These are phyloP conservation scores for Mesitornis unicolor DNA, from an alignment of 2,113 vertebrate species.

Conservation along the genomic window DNA sequence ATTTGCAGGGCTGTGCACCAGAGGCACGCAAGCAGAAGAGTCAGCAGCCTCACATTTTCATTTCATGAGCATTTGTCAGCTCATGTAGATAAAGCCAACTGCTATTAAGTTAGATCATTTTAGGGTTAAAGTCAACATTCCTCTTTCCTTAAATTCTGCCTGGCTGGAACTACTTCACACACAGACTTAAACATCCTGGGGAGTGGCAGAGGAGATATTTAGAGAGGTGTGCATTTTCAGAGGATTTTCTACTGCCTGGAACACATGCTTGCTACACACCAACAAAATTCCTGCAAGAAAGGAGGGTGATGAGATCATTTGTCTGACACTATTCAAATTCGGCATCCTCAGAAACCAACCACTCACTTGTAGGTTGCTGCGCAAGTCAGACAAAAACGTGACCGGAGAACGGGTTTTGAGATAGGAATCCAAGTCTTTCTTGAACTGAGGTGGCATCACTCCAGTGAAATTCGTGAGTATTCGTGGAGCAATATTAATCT, in stretches of 20 bases:
- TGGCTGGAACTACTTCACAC: background rate
- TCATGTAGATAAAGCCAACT: background rate
- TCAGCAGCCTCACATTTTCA: background rate
- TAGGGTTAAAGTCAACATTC: background rate
- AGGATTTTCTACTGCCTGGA: background rate
- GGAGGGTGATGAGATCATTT: background rate
- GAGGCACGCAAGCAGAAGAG: background rate
- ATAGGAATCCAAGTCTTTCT: conserved; percentile 98
- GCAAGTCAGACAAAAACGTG: conserved; percentile 95
- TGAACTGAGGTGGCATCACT: conserved; percentile 98
- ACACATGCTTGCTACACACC: background rate
- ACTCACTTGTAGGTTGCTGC: conserved; percentile 94
- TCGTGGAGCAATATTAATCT: conserved; percentile 97
- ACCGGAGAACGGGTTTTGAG: conserved; percentile 97
- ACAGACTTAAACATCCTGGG: background rate
- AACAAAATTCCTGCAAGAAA: background rate
- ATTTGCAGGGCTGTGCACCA: background rate
- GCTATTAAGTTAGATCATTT: background rate
- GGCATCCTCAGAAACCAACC: background rate
- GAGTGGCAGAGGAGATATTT: background rate
- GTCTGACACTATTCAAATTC: background rate
- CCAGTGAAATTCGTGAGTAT: conserved; percentile 99
- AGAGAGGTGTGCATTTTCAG: background rate
- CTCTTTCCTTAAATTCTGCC: background rate
- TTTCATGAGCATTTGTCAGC: background rate